These are phyloP conservation scores for Melanitta fusca DNA, from an alignment of 2,797 vertebrate species.

Conservation along the genomic window DNA sequence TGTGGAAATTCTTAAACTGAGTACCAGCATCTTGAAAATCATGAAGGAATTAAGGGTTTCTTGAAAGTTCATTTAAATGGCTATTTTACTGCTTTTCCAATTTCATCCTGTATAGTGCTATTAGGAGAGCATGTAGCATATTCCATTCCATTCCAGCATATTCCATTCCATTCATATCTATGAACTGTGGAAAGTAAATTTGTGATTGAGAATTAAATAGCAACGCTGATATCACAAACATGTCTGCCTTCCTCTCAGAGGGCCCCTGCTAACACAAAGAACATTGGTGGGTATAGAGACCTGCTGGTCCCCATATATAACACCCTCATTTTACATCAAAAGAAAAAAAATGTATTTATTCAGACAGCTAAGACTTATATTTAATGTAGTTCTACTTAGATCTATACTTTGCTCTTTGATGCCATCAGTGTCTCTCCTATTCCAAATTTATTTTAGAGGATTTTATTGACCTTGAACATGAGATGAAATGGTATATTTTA, in stretches of 20 bases:
- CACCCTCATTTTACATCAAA: background rate
- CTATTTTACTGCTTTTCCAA: background rate
- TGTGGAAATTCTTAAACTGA: slow-evolving; percentile 14
- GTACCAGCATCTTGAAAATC: background rate
- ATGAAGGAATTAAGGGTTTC: background rate
- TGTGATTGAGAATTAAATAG: slow-evolving; percentile 19
- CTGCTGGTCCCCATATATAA: background rate
- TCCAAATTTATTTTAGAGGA: slow-evolving; percentile 57
- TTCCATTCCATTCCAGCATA: background rate
- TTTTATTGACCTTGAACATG: slow-evolving; percentile 66
- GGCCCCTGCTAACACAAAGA: background rate
- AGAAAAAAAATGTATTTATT: background rate
- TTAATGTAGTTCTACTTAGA: background rate
- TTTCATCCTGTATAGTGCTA: background rate
- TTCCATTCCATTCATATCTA: background rate
- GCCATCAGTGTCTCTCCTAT: background rate
- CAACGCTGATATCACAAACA: background rate
- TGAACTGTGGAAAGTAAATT: background rate
- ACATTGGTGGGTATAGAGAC: background rate
- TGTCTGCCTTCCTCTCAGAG: background rate
- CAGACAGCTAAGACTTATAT: background rate
- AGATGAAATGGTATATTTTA: slow-evolving; percentile 27
- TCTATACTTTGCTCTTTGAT: background rate
- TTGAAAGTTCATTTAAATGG: background rate
- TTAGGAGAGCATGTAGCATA: background rate